Conservation (phyloP, 1,140 invertebrate genomes). For the Pogonomyrmex californicus region DNA sequence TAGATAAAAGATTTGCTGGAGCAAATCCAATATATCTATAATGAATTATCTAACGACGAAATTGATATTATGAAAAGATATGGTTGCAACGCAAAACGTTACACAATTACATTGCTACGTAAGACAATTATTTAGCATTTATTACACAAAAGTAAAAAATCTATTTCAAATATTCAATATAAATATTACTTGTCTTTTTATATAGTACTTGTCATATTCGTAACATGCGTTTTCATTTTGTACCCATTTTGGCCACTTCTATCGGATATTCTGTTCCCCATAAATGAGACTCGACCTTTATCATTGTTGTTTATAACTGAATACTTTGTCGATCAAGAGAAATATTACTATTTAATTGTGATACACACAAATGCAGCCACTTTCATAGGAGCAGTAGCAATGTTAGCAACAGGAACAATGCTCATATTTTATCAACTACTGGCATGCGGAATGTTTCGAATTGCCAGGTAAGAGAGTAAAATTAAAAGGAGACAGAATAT, state of each 20-base stretch:
- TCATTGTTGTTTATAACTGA: background rate
- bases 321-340: constrained; percentile 11
- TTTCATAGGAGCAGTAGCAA: background rate
- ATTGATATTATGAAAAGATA: background rate
- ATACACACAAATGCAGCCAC: background rate
- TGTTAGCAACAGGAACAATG: constrained; percentile 19
- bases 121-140: background rate
- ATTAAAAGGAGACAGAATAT: background rate
- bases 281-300: background rate
- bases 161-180: no score
- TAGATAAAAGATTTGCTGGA: constrained; percentile 1
- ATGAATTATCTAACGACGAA: constrained; percentile 8
- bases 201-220: background rate
- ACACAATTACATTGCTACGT: background rate
- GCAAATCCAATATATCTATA: background rate
- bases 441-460: constrained; percentile 38
- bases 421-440: background rate
- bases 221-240: background rate
- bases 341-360: background rate
- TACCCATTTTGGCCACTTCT: background rate
- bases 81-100: background rate
- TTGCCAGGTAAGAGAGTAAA: constrained; percentile 21
- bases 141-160: background rate
- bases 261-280: background rate
- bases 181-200: background rate